A percentile compares a stretch with the other conserved stretches of the same genome.
Conservation (phyloP, 2,888 invertebrate genomes). For the Neria commutata region DNA sequence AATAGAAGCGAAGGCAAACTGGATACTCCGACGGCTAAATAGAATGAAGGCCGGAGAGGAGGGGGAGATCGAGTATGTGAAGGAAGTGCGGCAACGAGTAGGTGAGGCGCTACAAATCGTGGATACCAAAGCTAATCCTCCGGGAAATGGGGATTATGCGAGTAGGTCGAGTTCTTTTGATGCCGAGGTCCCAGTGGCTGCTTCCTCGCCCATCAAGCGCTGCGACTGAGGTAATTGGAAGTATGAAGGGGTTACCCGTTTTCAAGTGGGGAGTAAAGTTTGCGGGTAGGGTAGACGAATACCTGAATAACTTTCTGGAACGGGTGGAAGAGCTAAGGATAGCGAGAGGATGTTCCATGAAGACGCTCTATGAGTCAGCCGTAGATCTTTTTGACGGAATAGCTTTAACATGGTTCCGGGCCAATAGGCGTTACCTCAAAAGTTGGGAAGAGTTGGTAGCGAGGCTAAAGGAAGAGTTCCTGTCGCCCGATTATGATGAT, state of each 20-base stretch:
- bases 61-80: not conserved
- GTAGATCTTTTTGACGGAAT: not conserved
- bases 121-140: no score
- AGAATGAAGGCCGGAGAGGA: not conserved
- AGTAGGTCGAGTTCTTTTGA: no score
- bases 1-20: slow-evolving; percentile 10
- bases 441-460: slow-evolving; percentile 3
- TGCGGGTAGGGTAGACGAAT: not conserved
- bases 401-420: not conserved
- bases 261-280: not conserved
- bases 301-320: not conserved
- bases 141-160: no score
- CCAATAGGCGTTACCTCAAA: not conserved
- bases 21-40: slow-evolving; percentile 4
- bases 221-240: not conserved
- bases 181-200: no score
- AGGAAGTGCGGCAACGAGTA: not conserved
- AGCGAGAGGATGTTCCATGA: not conserved
- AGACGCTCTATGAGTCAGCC: not conserved
- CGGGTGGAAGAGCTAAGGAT: not conserved
- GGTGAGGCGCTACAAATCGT: not conserved
- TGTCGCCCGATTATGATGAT: slow-evolving; percentile 16
- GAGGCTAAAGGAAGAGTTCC: slow-evolving; percentile 11
- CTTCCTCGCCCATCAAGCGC: no score
- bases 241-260: not conserved